phyloP scores from a whole-genome alignment of 2,113 vertebrate genomes.

The Aepyceros melampus region DNA sequence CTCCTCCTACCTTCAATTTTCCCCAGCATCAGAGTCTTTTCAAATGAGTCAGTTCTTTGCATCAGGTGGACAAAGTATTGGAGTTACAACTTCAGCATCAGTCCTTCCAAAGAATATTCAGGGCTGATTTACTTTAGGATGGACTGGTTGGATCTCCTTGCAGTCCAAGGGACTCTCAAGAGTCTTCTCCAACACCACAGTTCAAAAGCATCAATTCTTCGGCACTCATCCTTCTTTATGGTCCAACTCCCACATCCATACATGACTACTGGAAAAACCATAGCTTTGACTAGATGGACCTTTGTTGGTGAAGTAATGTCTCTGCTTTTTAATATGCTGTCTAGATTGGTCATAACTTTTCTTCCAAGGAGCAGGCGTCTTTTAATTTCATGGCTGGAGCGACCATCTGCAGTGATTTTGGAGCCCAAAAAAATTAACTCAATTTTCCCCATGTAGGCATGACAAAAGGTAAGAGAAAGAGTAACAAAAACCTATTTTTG shows the following conservation, averaged over 20 bases:
- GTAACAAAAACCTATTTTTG: background rate
- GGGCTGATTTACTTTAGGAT: background rate
- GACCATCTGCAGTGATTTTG: background rate
- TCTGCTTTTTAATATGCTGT: background rate
- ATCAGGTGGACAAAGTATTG: background rate
- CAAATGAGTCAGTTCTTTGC: background rate
- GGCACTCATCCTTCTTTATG: background rate
- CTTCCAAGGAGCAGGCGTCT: background rate
- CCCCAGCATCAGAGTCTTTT: background rate
- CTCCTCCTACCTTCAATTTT: background rate
- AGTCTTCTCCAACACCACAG: background rate
- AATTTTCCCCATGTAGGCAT: background rate
- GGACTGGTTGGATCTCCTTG: background rate
- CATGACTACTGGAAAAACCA: background rate
- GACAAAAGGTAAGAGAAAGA: background rate
- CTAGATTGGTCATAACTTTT: background rate
- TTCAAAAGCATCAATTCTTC: background rate
- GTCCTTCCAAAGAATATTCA: background rate
- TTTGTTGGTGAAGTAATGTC: background rate
- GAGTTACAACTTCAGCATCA: background rate
- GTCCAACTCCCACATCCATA: background rate
- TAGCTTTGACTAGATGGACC: background rate
- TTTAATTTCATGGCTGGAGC: background rate
- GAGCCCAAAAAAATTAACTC: rapidly evolving
- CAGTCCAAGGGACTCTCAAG: background rate